Evolutionary conservation across 2,888 invertebrate genomes (phyloP), one percentile per base, ranked within the genome.

Genomic region (Brenthis daphne): DNA sequence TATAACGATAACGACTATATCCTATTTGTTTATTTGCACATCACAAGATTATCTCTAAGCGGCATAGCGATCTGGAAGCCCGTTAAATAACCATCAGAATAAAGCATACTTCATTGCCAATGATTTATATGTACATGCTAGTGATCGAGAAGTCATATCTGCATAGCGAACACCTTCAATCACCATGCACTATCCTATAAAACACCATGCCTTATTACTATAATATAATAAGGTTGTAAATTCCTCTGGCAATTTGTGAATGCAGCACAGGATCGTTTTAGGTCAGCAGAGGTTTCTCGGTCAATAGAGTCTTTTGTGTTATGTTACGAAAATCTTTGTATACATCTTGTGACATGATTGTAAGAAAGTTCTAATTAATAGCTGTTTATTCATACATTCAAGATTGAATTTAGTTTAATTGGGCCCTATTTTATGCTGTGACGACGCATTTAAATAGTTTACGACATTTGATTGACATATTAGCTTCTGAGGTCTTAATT

Each of bases 221-320:
- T 2, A 14, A 8, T 6, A 8, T 6, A 29, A 53, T 69, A 66
- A 47, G 24, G 60, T 64, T 64, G 47, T 55, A 47, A 20, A 37
- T 64, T 69, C 13, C 51, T 11, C 12, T 29, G 33, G 3, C 50
- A 50, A n/a, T 13, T 14, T 14, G 24, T 24, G 48, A 14, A 48
- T 51, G 13, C 14, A 29, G 29, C 3, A 8, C 4, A 43, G 51
- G 20, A 57, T 54, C 55, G 54, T 69, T 71, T 70, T 72, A 61
- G 75, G 73, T 73, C 75, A 72, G 66, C 63, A 51, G 64, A 72
- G 72, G 75, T 74, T 74, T 76, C 64, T 64, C 72, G 75, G 75
- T 75, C 75, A 74, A 57, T 57, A 50, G 57, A 57, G 68, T 67
- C 71, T 73, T 75, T 73, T 76, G 75, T 76, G 72, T 72, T 74